These are phyloP conservation scores for Petrocephalus schoutedeni DNA, from an alignment of 2,797 vertebrate genomes.

Conservation along the genomic window DNA sequence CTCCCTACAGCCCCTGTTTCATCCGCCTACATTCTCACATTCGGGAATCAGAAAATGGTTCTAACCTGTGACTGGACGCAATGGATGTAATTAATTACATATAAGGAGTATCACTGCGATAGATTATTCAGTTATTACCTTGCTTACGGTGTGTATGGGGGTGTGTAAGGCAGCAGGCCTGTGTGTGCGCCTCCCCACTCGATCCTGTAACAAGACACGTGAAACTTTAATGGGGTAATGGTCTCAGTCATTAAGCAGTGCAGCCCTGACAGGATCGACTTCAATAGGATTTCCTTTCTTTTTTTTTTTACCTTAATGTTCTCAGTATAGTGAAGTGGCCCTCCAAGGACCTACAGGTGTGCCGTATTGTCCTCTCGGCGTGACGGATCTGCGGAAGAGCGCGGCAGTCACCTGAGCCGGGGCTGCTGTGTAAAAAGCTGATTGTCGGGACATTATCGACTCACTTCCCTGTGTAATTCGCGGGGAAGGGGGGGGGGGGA, in stretches of 20 bases:
- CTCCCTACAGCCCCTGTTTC: neutral
- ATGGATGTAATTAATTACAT: neutral
- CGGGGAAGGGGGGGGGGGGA: conserved; percentile 43
- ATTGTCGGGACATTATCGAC: conserved; percentile 68
- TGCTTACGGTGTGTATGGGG: neutral
- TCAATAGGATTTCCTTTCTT: neutral
- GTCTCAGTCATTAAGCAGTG: neutral
- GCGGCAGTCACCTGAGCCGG: conserved; percentile 53
- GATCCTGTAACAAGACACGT: conserved; percentile 3
- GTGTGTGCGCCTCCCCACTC: neutral
- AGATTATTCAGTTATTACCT: neutral
- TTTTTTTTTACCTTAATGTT: conserved; percentile 31
- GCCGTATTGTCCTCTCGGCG: conserved; percentile 59
- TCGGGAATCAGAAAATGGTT: neutral
- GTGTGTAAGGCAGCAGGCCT: neutral
- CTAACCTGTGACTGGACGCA: neutral
- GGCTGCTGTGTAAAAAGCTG: conserved; percentile 59
- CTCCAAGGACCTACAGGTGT: conserved; percentile 56
- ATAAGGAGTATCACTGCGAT: neutral
- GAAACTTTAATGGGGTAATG: neutral
- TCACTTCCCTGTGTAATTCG: conserved; percentile 62
- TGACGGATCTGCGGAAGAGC: conserved; percentile 62
- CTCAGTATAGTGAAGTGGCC: conserved; percentile 45
- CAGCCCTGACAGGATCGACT: neutral
- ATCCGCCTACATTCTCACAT: neutral